Evolutionary conservation across 1,140 invertebrate species (phyloP), one percentile per base, ranked within the genome.

Genomic region (Uloborus diversus): DNA sequence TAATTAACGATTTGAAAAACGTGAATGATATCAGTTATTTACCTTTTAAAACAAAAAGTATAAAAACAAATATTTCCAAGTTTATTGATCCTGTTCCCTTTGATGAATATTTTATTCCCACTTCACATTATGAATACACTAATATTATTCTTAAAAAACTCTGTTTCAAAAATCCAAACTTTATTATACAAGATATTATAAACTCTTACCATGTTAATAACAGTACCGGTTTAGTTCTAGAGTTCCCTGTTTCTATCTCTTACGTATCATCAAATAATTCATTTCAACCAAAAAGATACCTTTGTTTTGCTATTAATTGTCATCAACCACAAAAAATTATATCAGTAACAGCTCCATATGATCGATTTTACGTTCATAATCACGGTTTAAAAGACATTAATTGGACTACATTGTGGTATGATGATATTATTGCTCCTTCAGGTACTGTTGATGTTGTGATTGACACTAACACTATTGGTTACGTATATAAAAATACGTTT

Each of bases 171-270:
- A 11, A 57, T 59, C 68, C 68, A 0, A 27, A 37, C 37, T 56
- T 35, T 27, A 23, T 70, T 14, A 25, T 70, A 4, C 68, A 70
- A 57, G 68, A 70, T 57, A 57, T 70, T 70, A 57, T 70, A 33
- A 13, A 57, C 28, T 70, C 68, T 27, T 13, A 14, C 11, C 32
- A 27, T 4, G 7, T 9, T 53, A 17, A 28, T 3, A 30, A 27
- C 5, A 32, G 59, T 25, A 20, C 59, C 4, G 68, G 68, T 14
- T 33, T 70, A 5, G 42, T 70, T 23, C 56, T 70, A 5, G 32
- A 70, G 42, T 57, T 27, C 17, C 68, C 68, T 0, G 25, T 70
- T 14, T 35, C 4, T 23, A 57, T 70, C 17, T 57, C 49, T 3
- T 70, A 57, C 37, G 20, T 35, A 23, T 20, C 4, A 35, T 17